Evolutionary conservation across 2,888 invertebrate species (phyloP), one percentile per base, ranked within the genome.

Genomic region (Melanargia galathea): DNA sequence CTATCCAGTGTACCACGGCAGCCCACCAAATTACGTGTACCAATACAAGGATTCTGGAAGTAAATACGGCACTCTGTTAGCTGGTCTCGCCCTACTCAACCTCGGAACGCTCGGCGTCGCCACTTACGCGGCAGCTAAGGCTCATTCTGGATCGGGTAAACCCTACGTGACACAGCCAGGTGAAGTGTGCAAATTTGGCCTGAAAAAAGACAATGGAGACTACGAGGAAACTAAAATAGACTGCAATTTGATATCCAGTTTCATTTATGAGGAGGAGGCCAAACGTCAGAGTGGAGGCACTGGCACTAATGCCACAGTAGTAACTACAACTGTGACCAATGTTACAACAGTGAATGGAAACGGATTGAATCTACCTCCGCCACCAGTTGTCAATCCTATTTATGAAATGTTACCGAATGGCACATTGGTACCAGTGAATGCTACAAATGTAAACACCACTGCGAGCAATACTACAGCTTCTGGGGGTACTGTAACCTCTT

Each of bases 211-310:
- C 35, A 89, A 88, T 63, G 87, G 88, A 1, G 87, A 87, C 59
- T 87, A 86, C 61, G 88, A 90, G 68, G 87, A 88, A 73, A 89
- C 90, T 0, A 86, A 67, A 79, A 90, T 90, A 62, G 84, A 88
- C 65, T 90, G 90, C 66, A 80, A 86, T 62, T 75, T 89, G 66
- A 89, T 90, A 66, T 79, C 85, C 6, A 86, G 87, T 73, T 88
- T 87, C 62, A 89, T 89, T 66, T 77, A 79, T 43, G 75, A 83
- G 76, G 85, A 82, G 45, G 72, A 76, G 56, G 74, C 72, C 26
- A 74, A 74, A 59, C 38, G 60, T 7, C 72, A 79, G 62, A 16
- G 7, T 2, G 7, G 7, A 1, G 75, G 73, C 43, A 68, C 71
- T 56, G 77, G 74, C 20, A 76, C 75, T 1, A 85, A 86, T 60